A percentile compares a stretch with the other conserved stretches of the same genome.
These are phyloP conservation scores for Macrosiphum euphorbiae DNA, from an alignment of 2,888 invertebrate species.

Conservation along the genomic window DNA sequence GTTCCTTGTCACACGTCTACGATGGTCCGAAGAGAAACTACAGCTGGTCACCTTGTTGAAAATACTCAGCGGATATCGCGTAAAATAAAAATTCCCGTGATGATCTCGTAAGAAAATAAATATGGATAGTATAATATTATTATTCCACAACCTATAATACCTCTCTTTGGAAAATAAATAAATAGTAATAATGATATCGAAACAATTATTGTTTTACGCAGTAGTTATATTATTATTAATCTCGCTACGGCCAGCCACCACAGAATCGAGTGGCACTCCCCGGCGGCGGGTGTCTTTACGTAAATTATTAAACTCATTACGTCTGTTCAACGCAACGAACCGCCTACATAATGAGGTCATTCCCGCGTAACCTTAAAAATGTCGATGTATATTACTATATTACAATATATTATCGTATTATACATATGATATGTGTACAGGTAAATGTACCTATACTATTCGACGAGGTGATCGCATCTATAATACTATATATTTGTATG, in stretches of 20 bases:
- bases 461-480: neutral
- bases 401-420: constrained; percentile 12
- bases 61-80: neutral
- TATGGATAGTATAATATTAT: neutral
- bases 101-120: neutral
- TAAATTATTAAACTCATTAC: constrained; percentile 61
- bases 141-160: neutral
- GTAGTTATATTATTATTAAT: constrained; percentile 40
- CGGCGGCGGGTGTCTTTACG: constrained; percentile 54
- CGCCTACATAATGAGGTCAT: constrained; percentile 62
- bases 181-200: neutral
- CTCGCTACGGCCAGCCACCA: constrained; percentile 15
- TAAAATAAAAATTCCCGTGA: neutral
- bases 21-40: neutral
- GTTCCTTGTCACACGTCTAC: neutral
- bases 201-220: constrained; percentile 53
- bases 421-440: neutral
- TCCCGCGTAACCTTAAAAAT: constrained; percentile 62
- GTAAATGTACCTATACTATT: neutral
- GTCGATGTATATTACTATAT: constrained; percentile 29
- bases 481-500: neutral
- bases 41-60: neutral
- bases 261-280: constrained; percentile 51
- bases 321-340: constrained; percentile 44
- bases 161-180: neutral